phyloP scores from a whole-genome alignment of 2,888 invertebrate species.

The Drosophila austrosaltans region DNA sequence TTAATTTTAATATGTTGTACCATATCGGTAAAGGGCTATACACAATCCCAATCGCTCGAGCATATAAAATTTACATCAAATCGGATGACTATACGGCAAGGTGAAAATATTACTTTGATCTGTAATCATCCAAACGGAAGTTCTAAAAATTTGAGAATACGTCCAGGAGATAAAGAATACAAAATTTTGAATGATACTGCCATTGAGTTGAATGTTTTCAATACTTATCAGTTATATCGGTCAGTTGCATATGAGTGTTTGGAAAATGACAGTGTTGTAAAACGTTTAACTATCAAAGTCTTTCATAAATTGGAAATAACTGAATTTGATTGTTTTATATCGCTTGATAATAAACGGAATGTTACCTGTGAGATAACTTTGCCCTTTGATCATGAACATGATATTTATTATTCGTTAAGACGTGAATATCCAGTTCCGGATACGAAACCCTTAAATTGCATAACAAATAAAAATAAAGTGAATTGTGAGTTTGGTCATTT shows the following conservation, averaged over 20 bases:
- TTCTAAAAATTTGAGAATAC: too few species aligned
- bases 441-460: too few species aligned
- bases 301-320: neutral
- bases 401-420: neutral
- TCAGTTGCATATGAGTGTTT: neutral
- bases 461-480: neutral
- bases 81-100: neutral
- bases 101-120: neutral
- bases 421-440: neutral
- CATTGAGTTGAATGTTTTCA: neutral
- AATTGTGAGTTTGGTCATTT: neutral
- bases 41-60: neutral
- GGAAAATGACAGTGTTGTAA: neutral
- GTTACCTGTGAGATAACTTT: neutral
- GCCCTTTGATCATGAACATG: neutral
- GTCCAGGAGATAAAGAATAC: too few species aligned
- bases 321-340: neutral
- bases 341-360: neutral
- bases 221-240: neutral
- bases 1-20: neutral
- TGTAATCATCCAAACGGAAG: neutral
- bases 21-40: neutral
- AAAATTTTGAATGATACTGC: neutral
- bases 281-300: neutral
- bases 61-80: neutral